Percentiles rank a stretch among this genome's conserved stretches.
Evolutionary conservation across 2,113 vertebrate genomes (phyloP).

Genomic region (Notiomystis cincta): DNA sequence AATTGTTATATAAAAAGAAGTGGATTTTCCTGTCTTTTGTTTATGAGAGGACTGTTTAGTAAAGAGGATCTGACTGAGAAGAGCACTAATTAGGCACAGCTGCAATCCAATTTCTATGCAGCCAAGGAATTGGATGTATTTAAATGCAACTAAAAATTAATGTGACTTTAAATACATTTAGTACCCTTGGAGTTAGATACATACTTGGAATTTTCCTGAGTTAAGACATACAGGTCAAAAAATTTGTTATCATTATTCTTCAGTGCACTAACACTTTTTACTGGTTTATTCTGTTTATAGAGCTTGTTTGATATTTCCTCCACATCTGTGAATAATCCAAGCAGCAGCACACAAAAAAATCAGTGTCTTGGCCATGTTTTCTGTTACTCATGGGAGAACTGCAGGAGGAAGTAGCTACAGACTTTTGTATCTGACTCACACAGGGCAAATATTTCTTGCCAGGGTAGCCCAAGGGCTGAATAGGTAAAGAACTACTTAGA

Average conservation of each 20-base stretch:
- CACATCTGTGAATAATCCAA: constrained; percentile 17
- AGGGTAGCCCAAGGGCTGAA: not conserved
- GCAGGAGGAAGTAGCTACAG: not conserved
- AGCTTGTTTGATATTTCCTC: not conserved
- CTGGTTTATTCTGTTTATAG: not conserved
- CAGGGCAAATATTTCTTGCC: not conserved
- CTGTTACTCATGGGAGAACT: not conserved
- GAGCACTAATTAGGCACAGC: not conserved
- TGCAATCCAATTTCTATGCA: not conserved
- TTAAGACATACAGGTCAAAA: not conserved
- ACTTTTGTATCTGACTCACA: not conserved
- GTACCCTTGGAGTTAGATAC: not conserved
- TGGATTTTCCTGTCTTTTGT: not conserved
- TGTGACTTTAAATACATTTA: not conserved
- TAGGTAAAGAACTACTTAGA: not conserved
- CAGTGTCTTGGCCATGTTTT: not conserved
- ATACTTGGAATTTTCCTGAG: not conserved
- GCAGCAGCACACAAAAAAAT: not conserved
- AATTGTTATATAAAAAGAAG: not conserved
- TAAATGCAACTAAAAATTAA: not conserved
- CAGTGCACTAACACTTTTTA: not conserved
- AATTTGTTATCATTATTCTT: not conserved
- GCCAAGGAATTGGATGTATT: not conserved
- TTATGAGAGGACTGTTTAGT: not conserved
- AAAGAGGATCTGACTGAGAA: not conserved